phyloP scores from a whole-genome alignment of 30 jellyfish, hydroid and myxozoan species.

The Turritopsis rubra region DNA sequence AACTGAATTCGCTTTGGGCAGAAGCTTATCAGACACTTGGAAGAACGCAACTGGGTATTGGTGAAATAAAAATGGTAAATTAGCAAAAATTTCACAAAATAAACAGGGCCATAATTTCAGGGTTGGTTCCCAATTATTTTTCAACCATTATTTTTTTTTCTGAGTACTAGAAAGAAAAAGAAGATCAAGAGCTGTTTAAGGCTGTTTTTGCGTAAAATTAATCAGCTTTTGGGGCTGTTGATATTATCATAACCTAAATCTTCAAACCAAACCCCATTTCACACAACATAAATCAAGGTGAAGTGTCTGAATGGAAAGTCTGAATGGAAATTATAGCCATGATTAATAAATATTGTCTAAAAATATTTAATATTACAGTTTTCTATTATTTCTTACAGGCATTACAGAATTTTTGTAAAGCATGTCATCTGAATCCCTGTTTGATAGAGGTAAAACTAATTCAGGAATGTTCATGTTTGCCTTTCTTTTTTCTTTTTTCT shows the following conservation, averaged over 20 bases:
- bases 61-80: slow-evolving; percentile 37
- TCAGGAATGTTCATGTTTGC: neutral
- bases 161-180: no score
- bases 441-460: slow-evolving; percentile 16
- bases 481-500: neutral
- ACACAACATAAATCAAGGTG: neutral
- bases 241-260: no score
- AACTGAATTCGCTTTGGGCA: slow-evolving; percentile 62
- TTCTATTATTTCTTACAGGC: slow-evolving; percentile 23
- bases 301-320: neutral
- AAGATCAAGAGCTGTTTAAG: no score
- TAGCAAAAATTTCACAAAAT: neutral
- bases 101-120: neutral
- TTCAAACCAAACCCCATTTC: neutral
- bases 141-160: no score
- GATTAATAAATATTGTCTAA: no score
- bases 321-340: neutral
- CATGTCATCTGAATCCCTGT: slow-evolving; percentile 28
- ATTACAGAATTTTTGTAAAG: slow-evolving; percentile 18
- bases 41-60: slow-evolving; percentile 61
- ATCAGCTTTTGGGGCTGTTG: no score
- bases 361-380: neutral
- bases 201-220: no score
- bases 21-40: slow-evolving; percentile 88
- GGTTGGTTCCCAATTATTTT: no score